Percentiles rank a stretch among this genome's conserved stretches.
Conservation (phyloP, 2,888 invertebrate species). For the Acanthosoma haemorrhoidale region DNA sequence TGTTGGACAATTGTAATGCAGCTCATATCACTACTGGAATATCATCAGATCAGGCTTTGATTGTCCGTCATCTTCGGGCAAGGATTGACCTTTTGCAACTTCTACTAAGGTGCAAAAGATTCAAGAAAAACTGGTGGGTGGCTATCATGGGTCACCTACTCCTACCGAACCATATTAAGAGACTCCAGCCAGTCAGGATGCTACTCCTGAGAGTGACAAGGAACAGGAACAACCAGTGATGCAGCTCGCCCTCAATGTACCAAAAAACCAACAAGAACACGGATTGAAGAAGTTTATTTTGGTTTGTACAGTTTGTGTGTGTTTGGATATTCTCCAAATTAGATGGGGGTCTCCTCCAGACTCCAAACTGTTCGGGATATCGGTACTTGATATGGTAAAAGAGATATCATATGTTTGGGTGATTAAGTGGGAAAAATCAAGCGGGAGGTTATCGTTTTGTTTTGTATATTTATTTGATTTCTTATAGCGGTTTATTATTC, state of each 20-base stretch:
- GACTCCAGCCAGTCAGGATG: neutral
- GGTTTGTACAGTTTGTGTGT: neutral
- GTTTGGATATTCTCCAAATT: no score
- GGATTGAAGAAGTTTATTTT: neutral
- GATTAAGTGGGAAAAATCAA: no score
- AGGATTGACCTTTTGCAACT: conserved; percentile 1
- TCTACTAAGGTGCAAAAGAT: neutral
- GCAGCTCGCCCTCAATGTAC: neutral
- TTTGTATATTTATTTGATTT: no score
- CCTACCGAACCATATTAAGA: neutral
- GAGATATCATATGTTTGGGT: no score
- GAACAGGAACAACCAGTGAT: no score
- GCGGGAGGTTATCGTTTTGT: no score
- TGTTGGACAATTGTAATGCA: conserved; percentile 8
- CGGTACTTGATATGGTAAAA: no score
- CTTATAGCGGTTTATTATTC: no score
- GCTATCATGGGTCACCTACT: neutral
- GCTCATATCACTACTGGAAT: neutral
- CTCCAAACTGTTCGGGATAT: no score
- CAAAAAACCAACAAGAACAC: neutral
- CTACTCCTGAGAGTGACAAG: no score
- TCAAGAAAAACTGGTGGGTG: conserved; percentile 5
- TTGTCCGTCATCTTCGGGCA: neutral
- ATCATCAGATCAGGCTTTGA: neutral
- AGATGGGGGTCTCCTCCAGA: no score